phyloP scores from a whole-genome alignment of 2,113 vertebrate genomes.

The Alethe diademata region DNA sequence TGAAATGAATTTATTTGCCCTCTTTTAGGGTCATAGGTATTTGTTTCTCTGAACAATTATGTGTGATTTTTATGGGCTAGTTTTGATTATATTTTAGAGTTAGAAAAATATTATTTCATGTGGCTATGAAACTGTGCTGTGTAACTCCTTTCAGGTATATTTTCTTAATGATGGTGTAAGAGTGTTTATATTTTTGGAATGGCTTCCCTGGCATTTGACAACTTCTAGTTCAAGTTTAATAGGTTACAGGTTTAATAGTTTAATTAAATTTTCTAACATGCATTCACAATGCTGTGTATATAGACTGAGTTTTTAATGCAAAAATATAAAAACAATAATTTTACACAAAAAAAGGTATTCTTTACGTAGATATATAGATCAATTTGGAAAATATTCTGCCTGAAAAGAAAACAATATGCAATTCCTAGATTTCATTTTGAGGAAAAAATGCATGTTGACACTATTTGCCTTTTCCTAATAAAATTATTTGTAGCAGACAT shows the following conservation, averaged over 20 bases:
- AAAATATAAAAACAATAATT: neutral
- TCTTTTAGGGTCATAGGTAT: neutral
- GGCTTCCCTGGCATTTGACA: neutral
- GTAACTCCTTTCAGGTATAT: neutral
- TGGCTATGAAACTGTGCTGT: neutral
- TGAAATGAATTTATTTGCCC: neutral
- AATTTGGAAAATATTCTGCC: neutral
- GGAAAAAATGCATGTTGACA: neutral
- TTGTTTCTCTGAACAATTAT: neutral
- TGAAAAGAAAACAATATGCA: neutral
- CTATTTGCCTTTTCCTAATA: neutral
- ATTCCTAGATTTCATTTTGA: neutral
- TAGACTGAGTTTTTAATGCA: neutral
- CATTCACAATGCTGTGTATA: neutral
- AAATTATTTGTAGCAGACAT: neutral
- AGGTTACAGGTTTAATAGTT: neutral
- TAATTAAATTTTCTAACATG: conserved; percentile 10
- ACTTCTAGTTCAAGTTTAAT: neutral
- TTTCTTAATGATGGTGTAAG: conserved; percentile 1
- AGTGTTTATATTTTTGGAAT: neutral
- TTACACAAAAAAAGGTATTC: neutral
- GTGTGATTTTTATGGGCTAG: neutral
- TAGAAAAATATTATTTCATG: conserved; percentile 31
- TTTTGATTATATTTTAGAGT: conserved; percentile 19
- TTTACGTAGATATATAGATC: neutral